Base-by-base conservation (phyloP, 2,113 vertebrate genomes). In the Herpailurus yagouaroundi region DNA sequence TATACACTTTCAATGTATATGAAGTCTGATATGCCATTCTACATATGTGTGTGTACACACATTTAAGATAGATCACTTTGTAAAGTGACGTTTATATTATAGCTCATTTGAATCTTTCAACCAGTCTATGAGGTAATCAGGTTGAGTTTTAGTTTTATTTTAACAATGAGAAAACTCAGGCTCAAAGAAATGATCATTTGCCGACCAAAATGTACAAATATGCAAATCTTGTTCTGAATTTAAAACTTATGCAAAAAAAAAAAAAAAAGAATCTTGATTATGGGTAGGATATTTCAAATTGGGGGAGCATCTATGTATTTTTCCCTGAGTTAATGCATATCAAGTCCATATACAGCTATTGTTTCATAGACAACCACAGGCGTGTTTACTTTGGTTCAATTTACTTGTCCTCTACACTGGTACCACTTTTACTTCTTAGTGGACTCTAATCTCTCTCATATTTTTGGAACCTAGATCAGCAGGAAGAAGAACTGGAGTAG, bases 401-500 rank as follows among this genome's bases (percentile, higher is more conserved):
- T 45, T 45, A 45, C 45, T 45, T 45, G 45, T 73, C 27, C 14
- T 86, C 33, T 86, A 57, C 16, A 18, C 80, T 86, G 21, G 5
- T 52, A 64, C 69, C 11, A 1, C n/a, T 94, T 80, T 86, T 68
- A 36, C 50, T 88, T 83, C 8, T 95, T 83, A 55, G 33, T 64
- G 68, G 64, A 68, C 16, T 90, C 60, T 38, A 89, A 63, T 12
- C 38, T 48, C n/a, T 5, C 60, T 97, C 31, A 60, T 55, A 68
- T 52, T 86, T 86, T 96, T 74, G 19, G 27, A 91, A 68, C 11
- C 31, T 36, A 89, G 66, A 87, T 36, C 91, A 95, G 41, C 60
- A 97, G 41, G 1, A 95, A 60, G 83, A 93, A 91, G 95, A 94
- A 88, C 50, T 91, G 7, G 92, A 93, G 5, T n/a, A 86, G 36